phyloP scores from a whole-genome alignment of 2,888 invertebrate species.

The Pollenia griseotomentosa region DNA sequence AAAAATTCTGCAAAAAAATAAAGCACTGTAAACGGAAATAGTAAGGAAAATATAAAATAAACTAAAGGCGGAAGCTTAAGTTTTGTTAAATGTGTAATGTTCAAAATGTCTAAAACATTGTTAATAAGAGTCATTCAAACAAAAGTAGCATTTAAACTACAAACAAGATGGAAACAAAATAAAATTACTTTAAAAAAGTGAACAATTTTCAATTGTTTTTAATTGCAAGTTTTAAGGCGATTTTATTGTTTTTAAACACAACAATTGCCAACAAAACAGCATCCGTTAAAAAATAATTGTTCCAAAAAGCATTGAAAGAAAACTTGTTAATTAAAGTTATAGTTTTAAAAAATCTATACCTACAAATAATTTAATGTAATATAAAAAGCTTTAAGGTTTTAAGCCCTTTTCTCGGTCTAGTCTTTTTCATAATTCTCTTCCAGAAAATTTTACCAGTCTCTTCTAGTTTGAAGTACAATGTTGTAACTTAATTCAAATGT shows the following conservation, averaged over 20 bases:
- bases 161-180: slow-evolving; percentile 17
- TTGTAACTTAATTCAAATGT: slow-evolving; percentile 48
- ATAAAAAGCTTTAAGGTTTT: background rate
- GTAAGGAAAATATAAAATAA: slow-evolving; percentile 62
- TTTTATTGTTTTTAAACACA: slow-evolving; percentile 37
- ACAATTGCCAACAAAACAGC: slow-evolving; percentile 2
- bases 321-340: background rate
- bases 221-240: slow-evolving; percentile 53
- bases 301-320: background rate
- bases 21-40: slow-evolving; percentile 61
- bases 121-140: slow-evolving; percentile 54
- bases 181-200: slow-evolving; percentile 6
- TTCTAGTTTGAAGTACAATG: background rate
- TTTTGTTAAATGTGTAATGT: slow-evolving; percentile 60
- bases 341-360: background rate
- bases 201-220: slow-evolving; percentile 55
- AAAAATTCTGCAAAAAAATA: background rate
- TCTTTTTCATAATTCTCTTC: slow-evolving; percentile 32
- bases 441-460: slow-evolving; percentile 53
- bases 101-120: slow-evolving; percentile 63
- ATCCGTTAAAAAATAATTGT: background rate
- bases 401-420: slow-evolving; percentile 18
- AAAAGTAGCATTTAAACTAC: slow-evolving; percentile 22
- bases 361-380: background rate
- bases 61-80: slow-evolving; percentile 66